Evolutionary conservation across 92 coral and sea anemone genomes (phyloP), one percentile per base, ranked within the genome.

Genomic region (Parazoanthus swiftii): DNA sequence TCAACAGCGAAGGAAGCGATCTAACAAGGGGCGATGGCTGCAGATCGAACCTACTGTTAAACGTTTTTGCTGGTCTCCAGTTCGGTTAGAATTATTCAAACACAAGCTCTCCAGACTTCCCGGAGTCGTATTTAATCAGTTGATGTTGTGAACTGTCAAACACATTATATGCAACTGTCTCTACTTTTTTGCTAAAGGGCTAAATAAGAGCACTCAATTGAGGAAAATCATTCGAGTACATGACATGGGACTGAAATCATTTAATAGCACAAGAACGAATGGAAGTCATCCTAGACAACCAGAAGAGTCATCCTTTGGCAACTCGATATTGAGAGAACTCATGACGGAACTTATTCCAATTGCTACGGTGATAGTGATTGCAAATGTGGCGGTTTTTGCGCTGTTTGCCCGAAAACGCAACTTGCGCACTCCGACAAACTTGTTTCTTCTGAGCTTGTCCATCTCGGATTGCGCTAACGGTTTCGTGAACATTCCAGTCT

Each of bases 391-490:
- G 1, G 87, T 84, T 4, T 84, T 84, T 68, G 79, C 23, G 25
- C 56, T 84, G 6, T 84, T 84, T 9, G 68, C 29, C n/a, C 67
- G 87, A 70, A 84, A 84, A 20, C 87, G 79, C 20, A 46, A 7
- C 66, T 46, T 84, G 21, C 87, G 87, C 8, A 84, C 87, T 21
- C 87, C 87, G n/a, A 70, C 78, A 15, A 84, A 84, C 87, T 3
- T 84, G 87, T 84, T 84, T 84, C 87, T 84, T 71, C 70, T 84
- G 16, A 84, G 87, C 56, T 71, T 84, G 35, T 29, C 87, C 78
- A 48, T 84, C 18, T 71, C 87, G 5, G 87, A 84, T 48, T 84
- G 87, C 15, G 68, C 79, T 25, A 70, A 84, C 25, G 87, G 87
- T 10, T 5, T 84, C 66, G 43, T 84, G 20, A 84, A 70, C 21